Conservation (phyloP, 2,797 vertebrate species). For the Percopsis omiscomaycus region DNA sequence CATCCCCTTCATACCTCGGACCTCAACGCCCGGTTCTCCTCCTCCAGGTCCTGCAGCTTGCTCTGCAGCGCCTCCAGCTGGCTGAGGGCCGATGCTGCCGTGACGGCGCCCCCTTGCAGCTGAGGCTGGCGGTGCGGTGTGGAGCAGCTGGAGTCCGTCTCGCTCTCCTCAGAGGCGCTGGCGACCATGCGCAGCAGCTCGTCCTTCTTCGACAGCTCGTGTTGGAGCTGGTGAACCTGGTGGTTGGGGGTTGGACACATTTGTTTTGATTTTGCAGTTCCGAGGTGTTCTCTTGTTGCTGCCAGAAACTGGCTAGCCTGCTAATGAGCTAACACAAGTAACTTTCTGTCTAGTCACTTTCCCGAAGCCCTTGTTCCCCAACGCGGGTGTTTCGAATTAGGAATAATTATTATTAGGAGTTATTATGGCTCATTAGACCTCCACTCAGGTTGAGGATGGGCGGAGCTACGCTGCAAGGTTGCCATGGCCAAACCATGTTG, state of each 20-base stretch:
- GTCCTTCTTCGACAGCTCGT: constrained; percentile 93
- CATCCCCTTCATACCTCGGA: constrained; percentile 79
- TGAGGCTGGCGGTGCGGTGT: constrained; percentile 82
- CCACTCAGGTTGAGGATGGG: too few relatives aligned
- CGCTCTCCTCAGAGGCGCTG: constrained; percentile 92
- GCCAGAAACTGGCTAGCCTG: too few relatives aligned
- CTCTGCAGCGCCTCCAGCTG: constrained; percentile 90
- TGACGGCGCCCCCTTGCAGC: constrained; percentile 50
- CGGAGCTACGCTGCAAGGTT: too few relatives aligned
- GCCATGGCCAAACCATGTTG: neutral
- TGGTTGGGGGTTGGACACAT: fast-evolving
- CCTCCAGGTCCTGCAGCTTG: constrained; percentile 92
- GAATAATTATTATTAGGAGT: too few relatives aligned
- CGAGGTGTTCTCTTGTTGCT: neutral
- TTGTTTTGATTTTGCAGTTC: neutral
- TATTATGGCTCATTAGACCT: too few relatives aligned
- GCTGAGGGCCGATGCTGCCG: constrained; percentile 73
- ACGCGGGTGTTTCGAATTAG: too few relatives aligned
- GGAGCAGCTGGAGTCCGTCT: constrained; percentile 90
- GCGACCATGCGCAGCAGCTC: constrained; percentile 93
- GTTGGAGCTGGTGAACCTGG: constrained; percentile 95
- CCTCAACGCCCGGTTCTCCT: constrained; percentile 89
- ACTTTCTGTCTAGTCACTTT: too few relatives aligned
- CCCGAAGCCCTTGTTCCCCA: too few relatives aligned
- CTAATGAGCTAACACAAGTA: too few relatives aligned